Conservation (phyloP, 2,888 invertebrate species). For the Achlya flavicornis region DNA sequence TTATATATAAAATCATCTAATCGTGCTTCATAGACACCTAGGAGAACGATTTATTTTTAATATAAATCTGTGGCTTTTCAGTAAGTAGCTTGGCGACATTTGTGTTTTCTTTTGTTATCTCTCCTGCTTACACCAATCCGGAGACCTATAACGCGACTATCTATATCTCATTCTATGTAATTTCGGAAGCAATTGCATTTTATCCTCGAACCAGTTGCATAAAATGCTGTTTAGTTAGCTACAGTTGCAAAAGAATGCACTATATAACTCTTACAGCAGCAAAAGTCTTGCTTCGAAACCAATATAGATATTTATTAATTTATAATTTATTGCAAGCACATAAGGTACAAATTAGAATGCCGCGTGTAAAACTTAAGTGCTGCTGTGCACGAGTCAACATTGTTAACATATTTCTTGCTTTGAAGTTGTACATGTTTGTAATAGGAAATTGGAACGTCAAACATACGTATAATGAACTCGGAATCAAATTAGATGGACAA, state of each 20-base stretch:
- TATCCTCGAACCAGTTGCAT: neutral
- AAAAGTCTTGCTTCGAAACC: neutral
- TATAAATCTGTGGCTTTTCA: no score
- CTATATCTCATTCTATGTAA: no score
- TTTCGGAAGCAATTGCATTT: neutral
- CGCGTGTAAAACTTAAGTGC: neutral
- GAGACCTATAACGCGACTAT: neutral
- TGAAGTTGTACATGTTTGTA: conserved; percentile 7
- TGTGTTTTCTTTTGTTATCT: no score
- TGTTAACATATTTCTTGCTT: neutral
- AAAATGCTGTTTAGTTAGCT: neutral
- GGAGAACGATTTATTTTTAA: no score
- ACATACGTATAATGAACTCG: neutral
- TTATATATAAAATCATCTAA: no score
- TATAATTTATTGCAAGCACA: neutral
- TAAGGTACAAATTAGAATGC: neutral
- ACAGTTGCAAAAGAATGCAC: neutral
- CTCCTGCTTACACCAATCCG: no score
- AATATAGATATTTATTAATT: neutral
- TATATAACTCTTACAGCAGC: neutral
- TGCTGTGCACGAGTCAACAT: conserved; percentile 6
- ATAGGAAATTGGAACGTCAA: conserved; percentile 13
- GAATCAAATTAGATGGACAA: conserved; percentile 2
- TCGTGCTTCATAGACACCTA: no score
- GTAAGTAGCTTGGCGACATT: no score